phyloP scores from a whole-genome alignment of 1,140 invertebrate genomes.

The Rhynchophorus ferrugineus region DNA sequence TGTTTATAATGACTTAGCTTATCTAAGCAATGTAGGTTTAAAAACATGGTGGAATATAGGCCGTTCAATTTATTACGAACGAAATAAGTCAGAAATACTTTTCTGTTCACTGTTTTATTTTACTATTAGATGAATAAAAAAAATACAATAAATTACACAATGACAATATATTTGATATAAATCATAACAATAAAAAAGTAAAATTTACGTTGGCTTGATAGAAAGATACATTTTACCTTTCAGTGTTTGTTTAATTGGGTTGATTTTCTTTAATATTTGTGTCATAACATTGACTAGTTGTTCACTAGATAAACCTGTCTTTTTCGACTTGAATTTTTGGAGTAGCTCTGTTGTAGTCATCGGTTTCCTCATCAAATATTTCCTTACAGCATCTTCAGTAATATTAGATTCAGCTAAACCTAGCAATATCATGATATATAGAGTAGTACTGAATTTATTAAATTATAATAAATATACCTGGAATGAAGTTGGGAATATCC shows the following conservation, averaged over 20 bases:
- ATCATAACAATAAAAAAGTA: too few species aligned
- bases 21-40: too few species aligned
- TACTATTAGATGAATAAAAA: too few species aligned
- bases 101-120: neutral
- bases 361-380: slow-evolving; percentile 89
- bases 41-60: too few species aligned
- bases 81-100: neutral
- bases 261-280: slow-evolving; percentile 89
- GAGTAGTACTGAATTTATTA: neutral
- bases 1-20: too few species aligned
- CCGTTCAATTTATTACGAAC: too few species aligned
- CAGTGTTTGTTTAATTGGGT: slow-evolving; percentile 85
- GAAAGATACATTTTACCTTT: slow-evolving; percentile 94
- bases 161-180: too few species aligned
- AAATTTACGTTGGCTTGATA: slow-evolving; percentile 53
- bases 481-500: slow-evolving; percentile 38
- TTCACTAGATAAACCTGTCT: slow-evolving; percentile 81
- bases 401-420: slow-evolving; percentile 68
- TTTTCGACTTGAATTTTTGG: slow-evolving; percentile 92
- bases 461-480: slow-evolving; percentile 13
- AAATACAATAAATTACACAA: too few species aligned
- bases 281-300: slow-evolving; percentile 89
- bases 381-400: slow-evolving; percentile 85
- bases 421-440: slow-evolving; percentile 35
- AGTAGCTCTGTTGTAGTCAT: slow-evolving; percentile 93